Base-by-base conservation (phyloP, 2,888 invertebrate species). In the Andrena haemorrhoa region DNA sequence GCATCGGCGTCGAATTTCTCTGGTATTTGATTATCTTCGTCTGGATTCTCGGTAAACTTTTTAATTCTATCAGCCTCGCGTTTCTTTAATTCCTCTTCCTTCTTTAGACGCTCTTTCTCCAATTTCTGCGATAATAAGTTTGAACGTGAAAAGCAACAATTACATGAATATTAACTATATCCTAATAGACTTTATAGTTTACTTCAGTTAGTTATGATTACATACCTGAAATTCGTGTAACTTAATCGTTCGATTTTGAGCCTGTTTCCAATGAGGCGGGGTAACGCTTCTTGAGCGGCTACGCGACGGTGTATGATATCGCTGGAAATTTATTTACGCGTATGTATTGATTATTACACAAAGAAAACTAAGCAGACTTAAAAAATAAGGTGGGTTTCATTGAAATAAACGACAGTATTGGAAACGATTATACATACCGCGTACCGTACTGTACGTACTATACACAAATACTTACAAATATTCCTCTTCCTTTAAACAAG, bases 211-310 rank as follows among this genome's bases (percentile, higher is more conserved):
- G 29, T 41, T 26, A 26, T 20, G 5, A 41, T n/a, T 53, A 75
- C 74, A 74, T 90, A 96, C 96, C 95, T 98, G 97, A 90, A 97
- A 96, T 90, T 98, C 97, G 0, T 97, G 96, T 1, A 97, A 94
- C 93, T 97, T 97, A 85, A 98, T 97, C 66, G 97, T 97, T 70
- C 98, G 95, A 29, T 97, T 95, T 93, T 98, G 97, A 80, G 98
- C 98, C 91, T 97, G 97, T 58, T 97, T 96, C 99, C 99, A 99
- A 94, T 99, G 98, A 7, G 98, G 98, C 10, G 99, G 99, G 0
- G 99, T 99, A 35, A 96, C 96, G 90, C 98, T 98, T 73, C 98
- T 96, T 0, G 98, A 98, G 0, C 98, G 96, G 79, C 97, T 97
- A 53, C 95, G 92, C 0, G 97, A 97, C 53, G 98, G 98, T 0